These are phyloP conservation scores for Trachymyrmex cornetzi DNA, from an alignment of 1,140 invertebrate species.

Conservation along the genomic window DNA sequence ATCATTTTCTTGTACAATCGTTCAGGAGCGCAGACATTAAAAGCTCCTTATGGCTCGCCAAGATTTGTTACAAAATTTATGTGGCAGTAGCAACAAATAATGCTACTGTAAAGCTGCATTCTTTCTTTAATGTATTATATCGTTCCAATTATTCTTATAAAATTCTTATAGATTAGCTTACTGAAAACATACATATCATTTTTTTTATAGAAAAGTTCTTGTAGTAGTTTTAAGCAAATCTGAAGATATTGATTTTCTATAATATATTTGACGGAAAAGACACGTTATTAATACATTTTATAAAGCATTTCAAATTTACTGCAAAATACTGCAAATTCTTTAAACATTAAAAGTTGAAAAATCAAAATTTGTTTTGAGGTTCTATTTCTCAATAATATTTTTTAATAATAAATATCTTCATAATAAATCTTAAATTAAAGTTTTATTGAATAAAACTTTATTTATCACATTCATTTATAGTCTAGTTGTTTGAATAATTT, in stretches of 20 bases:
- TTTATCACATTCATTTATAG: not conserved
- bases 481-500: not conserved
- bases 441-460: not conserved
- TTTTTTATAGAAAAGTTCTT: not conserved
- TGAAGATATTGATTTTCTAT: not conserved
- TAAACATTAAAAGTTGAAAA: not conserved
- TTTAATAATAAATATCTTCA: not conserved
- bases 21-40: slow-evolving; percentile 51
- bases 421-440: slow-evolving; percentile 6
- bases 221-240: not conserved
- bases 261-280: not conserved
- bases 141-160: not conserved
- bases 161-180: not conserved
- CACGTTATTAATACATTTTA: not conserved
- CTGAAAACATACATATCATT: not conserved
- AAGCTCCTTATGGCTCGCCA: slow-evolving; percentile 46
- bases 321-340: not conserved
- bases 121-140: not conserved
- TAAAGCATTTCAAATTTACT: not conserved
- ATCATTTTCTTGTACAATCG: slow-evolving; percentile 28
- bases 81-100: not conserved
- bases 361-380: not conserved
- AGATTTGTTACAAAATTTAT: slow-evolving; percentile 10
- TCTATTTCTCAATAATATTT: not conserved
- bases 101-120: slow-evolving; percentile 2